Conservation (phyloP, 2,888 invertebrate genomes). For the Agrotis exclamationis region DNA sequence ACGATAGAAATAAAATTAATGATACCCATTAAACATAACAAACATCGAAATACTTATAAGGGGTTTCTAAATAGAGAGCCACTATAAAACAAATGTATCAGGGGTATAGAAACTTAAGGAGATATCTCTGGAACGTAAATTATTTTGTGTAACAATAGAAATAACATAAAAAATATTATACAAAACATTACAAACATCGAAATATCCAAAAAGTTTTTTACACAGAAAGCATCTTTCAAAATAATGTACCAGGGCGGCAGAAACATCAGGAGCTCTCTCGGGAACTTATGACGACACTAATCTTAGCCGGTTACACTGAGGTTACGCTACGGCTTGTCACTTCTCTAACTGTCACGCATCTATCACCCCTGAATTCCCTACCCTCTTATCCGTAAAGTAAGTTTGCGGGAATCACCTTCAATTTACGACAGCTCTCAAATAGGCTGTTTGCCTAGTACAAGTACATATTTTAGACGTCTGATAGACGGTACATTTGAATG, state of each 20-base stretch:
- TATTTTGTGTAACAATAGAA: no score
- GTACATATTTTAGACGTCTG: background rate
- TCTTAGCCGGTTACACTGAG: slow-evolving; percentile 15
- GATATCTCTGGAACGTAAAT: slow-evolving; percentile 12
- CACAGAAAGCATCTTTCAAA: background rate
- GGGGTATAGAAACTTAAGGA: slow-evolving; percentile 17
- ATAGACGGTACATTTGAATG: background rate
- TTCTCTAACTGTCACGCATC: slow-evolving; percentile 23
- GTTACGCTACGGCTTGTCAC: slow-evolving; percentile 37
- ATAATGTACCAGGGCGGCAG: slow-evolving; percentile 35
- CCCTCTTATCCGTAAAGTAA: slow-evolving; percentile 35
- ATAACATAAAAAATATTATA: no score
- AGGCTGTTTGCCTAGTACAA: slow-evolving; percentile 12
- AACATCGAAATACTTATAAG: background rate
- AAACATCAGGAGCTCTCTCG: slow-evolving; percentile 14
- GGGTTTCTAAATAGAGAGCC: background rate
- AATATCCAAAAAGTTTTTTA: background rate
- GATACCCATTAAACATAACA: no score
- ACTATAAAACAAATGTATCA: slow-evolving; percentile 32
- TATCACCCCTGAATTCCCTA: slow-evolving; percentile 5
- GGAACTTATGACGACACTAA: slow-evolving; percentile 31
- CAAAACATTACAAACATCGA: background rate
- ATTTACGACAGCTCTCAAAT: slow-evolving; percentile 11
- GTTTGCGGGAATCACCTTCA: slow-evolving; percentile 19
- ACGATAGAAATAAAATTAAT: no score